Evolutionary conservation across 2,113 vertebrate genomes (phyloP), one percentile per base, ranked within the genome.

Genomic region (Carassius auratus): DNA sequence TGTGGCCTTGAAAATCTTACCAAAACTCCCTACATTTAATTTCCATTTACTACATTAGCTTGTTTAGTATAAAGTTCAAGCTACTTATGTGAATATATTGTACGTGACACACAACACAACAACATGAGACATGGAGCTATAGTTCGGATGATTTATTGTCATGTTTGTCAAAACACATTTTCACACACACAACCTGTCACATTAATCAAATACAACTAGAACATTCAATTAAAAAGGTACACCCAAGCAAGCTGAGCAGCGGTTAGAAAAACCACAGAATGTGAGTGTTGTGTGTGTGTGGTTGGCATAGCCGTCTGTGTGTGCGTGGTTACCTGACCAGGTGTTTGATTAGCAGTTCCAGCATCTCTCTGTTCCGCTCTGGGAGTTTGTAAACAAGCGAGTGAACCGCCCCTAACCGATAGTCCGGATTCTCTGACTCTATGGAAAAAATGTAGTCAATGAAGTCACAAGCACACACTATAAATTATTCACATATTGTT

Each of bases 401-500:
- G n/a, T 99, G 98, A 90, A 99, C 97, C 86, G 97, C 96, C 90
- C 96, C 96, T 80, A 97, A 94, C 50, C 97, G 94, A 86, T 96
- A 95, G 93, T 99, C 98, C 89, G 97, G 92, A 90, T 96, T 99
- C 77, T 99, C 98, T 0, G 97, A 98, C 90, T 99, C 98, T 99
- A 83, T 50, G 79, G 86, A 17, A 81, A 66, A 83, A 48, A 83
- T 8, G 17, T 48, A 2, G 55, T 30, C 30, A 30, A 30, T 30
- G 13, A 84, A 82, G 19, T 59, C 55, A 59, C 45, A 84, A 33
- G 74, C 74, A 86, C 26, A 79, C 66, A 68, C 0, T 19, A 38
- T 15, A 57, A 5, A 69, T 55, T 4, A 79, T 57, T 14, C 62
- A 57, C 36, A 26, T 17, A 30, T 14, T 30, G 14, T 1, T 52